Percentiles rank a stretch among this genome's conserved stretches.
Evolutionary conservation across 2,797 vertebrate genomes (phyloP).

Genomic region (Gymnopithys bicolor): DNA sequence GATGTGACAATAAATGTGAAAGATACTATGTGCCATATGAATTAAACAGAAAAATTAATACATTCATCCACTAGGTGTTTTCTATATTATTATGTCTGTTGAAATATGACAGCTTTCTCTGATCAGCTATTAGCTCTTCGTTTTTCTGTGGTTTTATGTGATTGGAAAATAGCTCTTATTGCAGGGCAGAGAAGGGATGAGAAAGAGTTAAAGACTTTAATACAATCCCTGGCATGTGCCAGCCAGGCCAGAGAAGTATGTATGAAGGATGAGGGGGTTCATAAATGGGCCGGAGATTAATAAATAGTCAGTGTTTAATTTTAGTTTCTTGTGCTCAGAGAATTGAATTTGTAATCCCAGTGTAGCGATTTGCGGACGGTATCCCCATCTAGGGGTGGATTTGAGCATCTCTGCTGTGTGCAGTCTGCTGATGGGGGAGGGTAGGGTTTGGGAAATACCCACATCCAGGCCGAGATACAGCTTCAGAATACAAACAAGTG

Average conservation of each 20-base stretch:
- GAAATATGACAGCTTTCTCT: background rate
- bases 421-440: background rate
- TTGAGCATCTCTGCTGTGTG: background rate
- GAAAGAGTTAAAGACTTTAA: background rate
- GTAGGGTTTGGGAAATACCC: background rate
- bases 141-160: background rate
- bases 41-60: background rate
- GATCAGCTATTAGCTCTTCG: background rate
- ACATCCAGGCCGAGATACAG: background rate
- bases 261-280: slow-evolving; percentile 52
- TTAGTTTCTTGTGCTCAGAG: background rate
- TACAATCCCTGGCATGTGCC: background rate
- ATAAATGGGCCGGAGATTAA: slow-evolving; percentile 63
- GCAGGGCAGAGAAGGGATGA: background rate
- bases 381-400: slow-evolving; percentile 76
- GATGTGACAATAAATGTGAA: background rate
- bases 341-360: background rate
- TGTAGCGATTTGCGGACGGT: background rate
- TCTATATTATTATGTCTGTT: background rate
- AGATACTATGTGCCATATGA: background rate
- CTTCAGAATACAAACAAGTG: background rate
- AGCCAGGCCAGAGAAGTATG: background rate
- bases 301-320: slow-evolving; percentile 66
- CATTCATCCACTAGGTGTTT: background rate
- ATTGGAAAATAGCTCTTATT: background rate